These are phyloP conservation scores for Fistularia tabacaria DNA, from an alignment of 2,797 vertebrate genomes.

Conservation along the genomic window DNA sequence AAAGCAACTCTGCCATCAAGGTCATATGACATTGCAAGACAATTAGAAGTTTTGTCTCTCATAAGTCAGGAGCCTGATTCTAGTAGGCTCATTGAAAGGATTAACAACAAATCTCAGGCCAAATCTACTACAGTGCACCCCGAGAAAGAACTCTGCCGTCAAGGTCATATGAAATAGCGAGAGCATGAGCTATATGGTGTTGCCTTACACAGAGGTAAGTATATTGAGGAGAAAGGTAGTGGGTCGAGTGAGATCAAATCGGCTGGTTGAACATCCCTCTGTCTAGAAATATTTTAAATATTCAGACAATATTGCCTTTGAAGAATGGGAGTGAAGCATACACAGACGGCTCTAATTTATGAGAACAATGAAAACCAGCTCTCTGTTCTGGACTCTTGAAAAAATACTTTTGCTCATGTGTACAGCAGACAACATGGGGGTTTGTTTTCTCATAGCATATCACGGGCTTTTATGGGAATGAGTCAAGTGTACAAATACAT, in stretches of 20 bases:
- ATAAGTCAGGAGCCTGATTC: no score
- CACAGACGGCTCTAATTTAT: conserved; percentile 17
- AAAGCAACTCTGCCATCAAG: no score
- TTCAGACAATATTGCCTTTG: conserved; percentile 8
- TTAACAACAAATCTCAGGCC: background rate
- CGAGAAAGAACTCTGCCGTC: no score
- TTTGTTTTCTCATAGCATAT: no score
- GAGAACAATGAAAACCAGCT: conserved; percentile 16
- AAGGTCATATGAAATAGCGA: conserved; percentile 39
- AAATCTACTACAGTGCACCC: no score
- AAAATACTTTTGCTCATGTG: background rate
- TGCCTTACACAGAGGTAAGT: conserved; percentile 11
- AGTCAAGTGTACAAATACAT: no score
- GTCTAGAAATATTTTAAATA: conserved; percentile 26
- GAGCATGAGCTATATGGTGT: conserved; percentile 16
- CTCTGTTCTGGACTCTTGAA: background rate
- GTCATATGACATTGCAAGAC: no score
- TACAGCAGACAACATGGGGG: no score
- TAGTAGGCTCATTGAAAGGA: no score
- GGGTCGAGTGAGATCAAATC: background rate
- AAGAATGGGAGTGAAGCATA: conserved; percentile 14
- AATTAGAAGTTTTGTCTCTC: no score
- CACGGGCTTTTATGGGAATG: no score
- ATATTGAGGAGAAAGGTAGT: conserved; percentile 25
- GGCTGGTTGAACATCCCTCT: no score